A percentile compares a stretch with the other conserved stretches of the same genome.
Evolutionary conservation across 2,888 invertebrate genomes (phyloP).

Genomic region (Ligdia adustata): DNA sequence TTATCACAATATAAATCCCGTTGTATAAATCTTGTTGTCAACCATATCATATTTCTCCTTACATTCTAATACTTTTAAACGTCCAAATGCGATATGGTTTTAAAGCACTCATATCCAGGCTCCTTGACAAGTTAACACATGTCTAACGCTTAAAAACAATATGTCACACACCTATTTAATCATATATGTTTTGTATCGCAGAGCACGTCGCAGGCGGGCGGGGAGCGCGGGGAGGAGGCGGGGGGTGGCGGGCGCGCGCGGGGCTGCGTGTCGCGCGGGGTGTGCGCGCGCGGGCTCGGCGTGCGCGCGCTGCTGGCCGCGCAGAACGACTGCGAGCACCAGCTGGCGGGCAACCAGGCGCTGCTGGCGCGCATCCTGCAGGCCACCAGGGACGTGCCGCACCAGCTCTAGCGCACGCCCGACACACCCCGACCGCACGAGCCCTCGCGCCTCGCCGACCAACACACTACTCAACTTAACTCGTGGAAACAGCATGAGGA

Average conservation of each 20-base stretch:
- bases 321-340: constrained; percentile 56
- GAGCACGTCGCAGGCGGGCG: constrained; percentile 60
- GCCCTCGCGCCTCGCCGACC: not conserved
- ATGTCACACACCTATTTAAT: too few relatives aligned
- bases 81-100: too few relatives aligned
- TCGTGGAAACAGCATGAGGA: too few relatives aligned
- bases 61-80: too few relatives aligned
- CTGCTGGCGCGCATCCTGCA: constrained; percentile 44
- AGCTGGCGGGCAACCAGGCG: constrained; percentile 49
- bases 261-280: constrained; percentile 31
- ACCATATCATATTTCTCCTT: too few relatives aligned
- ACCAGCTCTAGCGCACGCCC: constrained; percentile 38
- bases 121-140: too few relatives aligned
- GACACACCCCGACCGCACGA: constrained; percentile 1
- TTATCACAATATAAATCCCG: too few relatives aligned
- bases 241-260: constrained; percentile 19
- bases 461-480: too few relatives aligned
- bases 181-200: too few relatives aligned
- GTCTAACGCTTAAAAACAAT: too few relatives aligned
- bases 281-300: constrained; percentile 44
- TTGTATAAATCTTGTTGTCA: too few relatives aligned
- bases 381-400: constrained; percentile 35
- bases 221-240: constrained; percentile 13
- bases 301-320: constrained; percentile 61
- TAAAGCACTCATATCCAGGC: too few relatives aligned